phyloP scores from a whole-genome alignment of 2,113 vertebrate species.

The Isurus oxyrinchus region DNA sequence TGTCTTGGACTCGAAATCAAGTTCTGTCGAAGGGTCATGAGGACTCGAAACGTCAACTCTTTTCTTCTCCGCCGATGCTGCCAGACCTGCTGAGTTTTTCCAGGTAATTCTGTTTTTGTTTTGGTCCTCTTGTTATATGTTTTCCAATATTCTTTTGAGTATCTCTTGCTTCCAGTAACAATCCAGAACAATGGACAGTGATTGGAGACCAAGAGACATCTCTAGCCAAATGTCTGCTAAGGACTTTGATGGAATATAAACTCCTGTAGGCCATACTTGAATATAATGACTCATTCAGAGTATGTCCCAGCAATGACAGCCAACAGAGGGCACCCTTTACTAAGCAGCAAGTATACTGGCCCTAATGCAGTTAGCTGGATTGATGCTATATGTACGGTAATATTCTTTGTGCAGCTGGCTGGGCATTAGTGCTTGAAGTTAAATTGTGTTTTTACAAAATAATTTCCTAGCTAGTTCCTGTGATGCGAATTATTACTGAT shows the following conservation, averaged over 20 bases:
- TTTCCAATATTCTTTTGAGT: neutral
- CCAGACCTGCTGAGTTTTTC: no score
- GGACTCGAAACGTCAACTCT: no score
- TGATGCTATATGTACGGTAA: neutral
- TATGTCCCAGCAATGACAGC: neutral
- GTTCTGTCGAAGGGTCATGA: no score
- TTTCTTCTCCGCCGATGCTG: no score
- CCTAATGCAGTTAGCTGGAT: neutral
- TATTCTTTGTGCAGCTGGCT: neutral
- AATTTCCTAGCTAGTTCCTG: neutral
- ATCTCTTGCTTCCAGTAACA: neutral
- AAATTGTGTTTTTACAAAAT: neutral
- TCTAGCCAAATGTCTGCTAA: neutral
- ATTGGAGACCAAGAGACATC: neutral
- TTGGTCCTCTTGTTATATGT: neutral
- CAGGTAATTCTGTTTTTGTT: no score
- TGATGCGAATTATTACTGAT: neutral
- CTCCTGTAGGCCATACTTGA: neutral
- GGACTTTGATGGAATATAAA: neutral
- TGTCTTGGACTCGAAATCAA: no score
- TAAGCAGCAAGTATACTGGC: neutral
- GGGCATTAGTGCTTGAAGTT: neutral
- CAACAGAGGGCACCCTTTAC: neutral
- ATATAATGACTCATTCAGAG: neutral
- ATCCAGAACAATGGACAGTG: neutral